Evolutionary conservation across 2,888 invertebrate species (phyloP).

Genomic region (Zaprionus lineosus): DNA sequence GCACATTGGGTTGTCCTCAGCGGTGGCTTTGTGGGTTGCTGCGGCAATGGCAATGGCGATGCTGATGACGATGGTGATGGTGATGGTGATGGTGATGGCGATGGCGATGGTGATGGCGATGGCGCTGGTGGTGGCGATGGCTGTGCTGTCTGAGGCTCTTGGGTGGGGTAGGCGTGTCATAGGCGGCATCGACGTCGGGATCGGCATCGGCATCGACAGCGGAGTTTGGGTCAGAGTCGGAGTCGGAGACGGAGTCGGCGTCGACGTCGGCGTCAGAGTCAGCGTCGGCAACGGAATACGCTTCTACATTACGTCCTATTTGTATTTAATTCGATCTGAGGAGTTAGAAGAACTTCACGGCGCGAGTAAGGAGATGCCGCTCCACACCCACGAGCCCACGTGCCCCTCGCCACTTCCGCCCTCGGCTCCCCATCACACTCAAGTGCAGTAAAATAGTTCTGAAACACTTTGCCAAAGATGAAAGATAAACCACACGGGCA

Average conservation of each 20-base stretch:
- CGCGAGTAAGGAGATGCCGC: constrained; percentile 46
- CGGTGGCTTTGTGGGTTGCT: constrained; percentile 13
- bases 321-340: constrained; percentile 74
- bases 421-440: constrained; percentile 37
- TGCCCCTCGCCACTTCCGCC: background rate
- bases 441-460: constrained; percentile 77
- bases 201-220: constrained; percentile 12
- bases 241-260: background rate
- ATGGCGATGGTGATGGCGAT: too few relatives aligned
- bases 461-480: constrained; percentile 78
- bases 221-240: constrained; percentile 3
- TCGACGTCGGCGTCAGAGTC: constrained; percentile 10
- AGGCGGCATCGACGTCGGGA: background rate
- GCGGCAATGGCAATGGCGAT: too few relatives aligned
- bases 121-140: too few relatives aligned
- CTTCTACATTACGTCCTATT: constrained; percentile 57
- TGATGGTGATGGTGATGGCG: too few relatives aligned
- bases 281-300: constrained; percentile 12
- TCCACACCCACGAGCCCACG: background rate
- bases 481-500: constrained; percentile 69
- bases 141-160: background rate
- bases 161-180: background rate
- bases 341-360: constrained; percentile 56
- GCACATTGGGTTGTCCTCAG: constrained; percentile 71
- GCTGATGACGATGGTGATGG: too few relatives aligned